Conservation (phyloP, 2,113 vertebrate genomes). For the Maccullochella peelii region DNA sequence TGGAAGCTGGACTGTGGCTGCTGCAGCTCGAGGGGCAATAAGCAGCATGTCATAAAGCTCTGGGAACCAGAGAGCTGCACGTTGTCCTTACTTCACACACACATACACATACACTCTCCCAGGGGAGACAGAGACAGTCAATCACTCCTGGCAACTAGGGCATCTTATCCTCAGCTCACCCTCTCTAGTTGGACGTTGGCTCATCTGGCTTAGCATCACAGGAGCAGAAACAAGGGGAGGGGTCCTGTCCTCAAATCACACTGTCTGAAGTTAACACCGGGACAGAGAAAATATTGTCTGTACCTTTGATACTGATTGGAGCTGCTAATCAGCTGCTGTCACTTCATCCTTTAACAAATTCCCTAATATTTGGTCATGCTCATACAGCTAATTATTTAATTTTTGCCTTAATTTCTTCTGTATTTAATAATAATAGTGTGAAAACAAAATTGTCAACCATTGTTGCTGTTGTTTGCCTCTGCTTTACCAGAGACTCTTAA, state of each 20-base stretch:
- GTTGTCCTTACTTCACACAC: slow-evolving; percentile 52
- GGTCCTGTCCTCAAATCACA: slow-evolving; percentile 59
- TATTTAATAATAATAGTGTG: not conserved
- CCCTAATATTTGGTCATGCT: not conserved
- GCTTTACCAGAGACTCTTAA: not conserved
- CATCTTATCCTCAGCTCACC: slow-evolving; percentile 74
- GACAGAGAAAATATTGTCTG: slow-evolving; percentile 28
- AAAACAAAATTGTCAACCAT: not conserved
- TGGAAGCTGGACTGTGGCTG: slow-evolving; percentile 34
- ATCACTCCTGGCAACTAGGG: slow-evolving; percentile 76
- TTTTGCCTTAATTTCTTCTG: not conserved
- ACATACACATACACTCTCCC: slow-evolving; percentile 29
- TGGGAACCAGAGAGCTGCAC: slow-evolving; percentile 47
- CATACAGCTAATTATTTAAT: not conserved
- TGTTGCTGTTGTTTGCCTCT: not conserved
- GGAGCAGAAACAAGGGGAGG: slow-evolving; percentile 52
- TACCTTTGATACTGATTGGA: not conserved
- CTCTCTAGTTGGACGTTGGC: slow-evolving; percentile 47
- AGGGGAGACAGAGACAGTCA: slow-evolving; percentile 60
- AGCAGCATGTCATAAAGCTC: slow-evolving; percentile 61
- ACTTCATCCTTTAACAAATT: slow-evolving; percentile 21
- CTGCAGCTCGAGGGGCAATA: slow-evolving; percentile 35
- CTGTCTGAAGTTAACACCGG: slow-evolving; percentile 34
- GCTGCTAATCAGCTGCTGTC: slow-evolving; percentile 26
- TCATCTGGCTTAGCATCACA: slow-evolving; percentile 64